Conservation (phyloP, 2,888 invertebrate genomes). For the Tenodera sinensis region DNA sequence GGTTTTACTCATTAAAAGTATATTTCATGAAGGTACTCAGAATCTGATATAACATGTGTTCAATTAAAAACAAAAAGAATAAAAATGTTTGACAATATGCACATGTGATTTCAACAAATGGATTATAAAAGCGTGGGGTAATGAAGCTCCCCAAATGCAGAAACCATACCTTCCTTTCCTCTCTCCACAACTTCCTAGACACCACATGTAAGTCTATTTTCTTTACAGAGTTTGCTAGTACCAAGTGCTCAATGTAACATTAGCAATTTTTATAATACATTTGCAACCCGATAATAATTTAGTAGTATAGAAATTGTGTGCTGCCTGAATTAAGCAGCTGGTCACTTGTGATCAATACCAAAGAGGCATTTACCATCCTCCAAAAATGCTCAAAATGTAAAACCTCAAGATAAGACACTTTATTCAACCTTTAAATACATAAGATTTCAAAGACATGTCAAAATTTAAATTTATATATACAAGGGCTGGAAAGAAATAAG, state of each 20-base stretch:
- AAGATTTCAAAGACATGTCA: too few relatives aligned
- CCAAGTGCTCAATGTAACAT: background rate
- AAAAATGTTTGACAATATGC: slow-evolving; percentile 34
- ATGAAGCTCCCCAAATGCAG: background rate
- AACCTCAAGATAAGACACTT: too few relatives aligned
- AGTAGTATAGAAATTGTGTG: too few relatives aligned
- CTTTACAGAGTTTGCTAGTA: background rate
- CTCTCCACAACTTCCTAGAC: background rate
- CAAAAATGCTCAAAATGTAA: too few relatives aligned
- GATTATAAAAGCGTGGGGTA: background rate
- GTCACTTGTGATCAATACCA: too few relatives aligned
- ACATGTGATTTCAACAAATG: slow-evolving; percentile 7
- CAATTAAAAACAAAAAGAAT: slow-evolving; percentile 29
- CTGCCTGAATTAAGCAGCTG: too few relatives aligned
- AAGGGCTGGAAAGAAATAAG: too few relatives aligned
- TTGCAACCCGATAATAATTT: background rate
- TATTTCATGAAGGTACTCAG: slow-evolving; percentile 28
- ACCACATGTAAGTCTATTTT: background rate
- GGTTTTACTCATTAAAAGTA: slow-evolving; percentile 33
- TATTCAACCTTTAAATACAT: too few relatives aligned
- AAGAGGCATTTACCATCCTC: too few relatives aligned
- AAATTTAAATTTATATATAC: too few relatives aligned
- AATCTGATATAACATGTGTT: slow-evolving; percentile 34
- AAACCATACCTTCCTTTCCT: background rate
- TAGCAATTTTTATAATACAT: background rate